Evolutionary conservation across 1,140 invertebrate species (phyloP), one percentile per base, ranked within the genome.

Genomic region (Colletes latitarsis): DNA sequence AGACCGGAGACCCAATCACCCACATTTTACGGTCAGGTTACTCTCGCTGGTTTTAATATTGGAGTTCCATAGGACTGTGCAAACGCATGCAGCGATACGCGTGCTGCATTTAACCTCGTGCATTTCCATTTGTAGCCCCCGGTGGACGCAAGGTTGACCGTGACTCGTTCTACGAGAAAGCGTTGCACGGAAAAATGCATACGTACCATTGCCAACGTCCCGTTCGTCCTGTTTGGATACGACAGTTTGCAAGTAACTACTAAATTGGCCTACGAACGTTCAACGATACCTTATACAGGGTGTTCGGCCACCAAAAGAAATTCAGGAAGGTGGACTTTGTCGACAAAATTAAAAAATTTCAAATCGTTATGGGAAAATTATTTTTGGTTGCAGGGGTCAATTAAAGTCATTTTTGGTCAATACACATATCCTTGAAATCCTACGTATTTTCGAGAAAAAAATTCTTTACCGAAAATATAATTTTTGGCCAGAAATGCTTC

Each of bases 11-110:
- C 66, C 55, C 43, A 46, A 77, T 77, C 55, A 69, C 66, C 75
- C 43, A 70, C 75, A 77, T 77, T 77, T 77, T 77, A 77, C 66
- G 55, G 66, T 69, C 21, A 60, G 66, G 19, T 70, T 49, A 57
- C 66, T 77, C 57, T 70, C 41, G 19, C 64, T 62, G 60, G 30
- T 74, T 74, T 64, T 64, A 62, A 74, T 53, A 53, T 46, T 43
- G 6, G 3, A 21, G 17, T 53, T 39, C 4, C n/a, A 8, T 39
- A 10, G n/a, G 19, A 30, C 41, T 15, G 41, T 71, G 9, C 19
- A 46, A 46, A 58, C 41, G 55, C 49, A 21, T 39, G 49, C 66
- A 39, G 49, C 19, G 6, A 53, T 53, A 68, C 46, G 19, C 12
- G 30, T 0, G 39, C n/a, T 41, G 69, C 39, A 15, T 21, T 71